phyloP scores from a whole-genome alignment of 2,797 vertebrate species.

The Sebastes umbrosus region DNA sequence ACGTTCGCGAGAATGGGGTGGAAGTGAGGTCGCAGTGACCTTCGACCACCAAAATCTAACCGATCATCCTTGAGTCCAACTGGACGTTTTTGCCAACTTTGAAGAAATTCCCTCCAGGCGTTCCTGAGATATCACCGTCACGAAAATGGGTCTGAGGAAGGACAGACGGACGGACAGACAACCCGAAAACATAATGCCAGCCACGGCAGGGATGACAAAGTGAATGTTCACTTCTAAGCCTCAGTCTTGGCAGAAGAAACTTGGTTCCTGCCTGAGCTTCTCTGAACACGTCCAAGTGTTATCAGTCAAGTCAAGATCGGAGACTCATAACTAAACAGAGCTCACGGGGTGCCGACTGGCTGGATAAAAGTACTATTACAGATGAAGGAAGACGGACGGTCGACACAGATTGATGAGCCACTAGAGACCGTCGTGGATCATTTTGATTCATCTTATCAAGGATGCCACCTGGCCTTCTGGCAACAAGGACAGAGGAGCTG shows the following conservation, averaged over 20 bases:
- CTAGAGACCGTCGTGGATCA: conserved; percentile 54
- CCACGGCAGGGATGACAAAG: neutral
- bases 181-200: neutral
- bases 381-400: conserved; percentile 65
- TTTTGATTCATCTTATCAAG: conserved; percentile 74
- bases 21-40: too few relatives aligned
- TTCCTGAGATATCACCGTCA: neutral
- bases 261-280: neutral
- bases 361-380: conserved; percentile 62
- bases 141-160: neutral
- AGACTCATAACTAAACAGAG: conserved; percentile 54
- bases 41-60: too few relatives aligned
- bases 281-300: conserved; percentile 21
- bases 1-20: too few relatives aligned
- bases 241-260: conserved; percentile 4
- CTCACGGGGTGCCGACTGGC: conserved; percentile 26
- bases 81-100: too few relatives aligned
- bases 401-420: conserved; percentile 61
- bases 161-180: neutral
- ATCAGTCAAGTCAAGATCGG: conserved; percentile 59
- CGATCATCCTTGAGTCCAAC: neutral
- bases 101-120: neutral
- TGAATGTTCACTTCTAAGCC: conserved; percentile 10
- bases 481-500: conserved; percentile 64
- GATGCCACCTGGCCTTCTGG: conserved; percentile 70